Conservation (phyloP, 2,113 vertebrate species). For the Athene noctua region DNA sequence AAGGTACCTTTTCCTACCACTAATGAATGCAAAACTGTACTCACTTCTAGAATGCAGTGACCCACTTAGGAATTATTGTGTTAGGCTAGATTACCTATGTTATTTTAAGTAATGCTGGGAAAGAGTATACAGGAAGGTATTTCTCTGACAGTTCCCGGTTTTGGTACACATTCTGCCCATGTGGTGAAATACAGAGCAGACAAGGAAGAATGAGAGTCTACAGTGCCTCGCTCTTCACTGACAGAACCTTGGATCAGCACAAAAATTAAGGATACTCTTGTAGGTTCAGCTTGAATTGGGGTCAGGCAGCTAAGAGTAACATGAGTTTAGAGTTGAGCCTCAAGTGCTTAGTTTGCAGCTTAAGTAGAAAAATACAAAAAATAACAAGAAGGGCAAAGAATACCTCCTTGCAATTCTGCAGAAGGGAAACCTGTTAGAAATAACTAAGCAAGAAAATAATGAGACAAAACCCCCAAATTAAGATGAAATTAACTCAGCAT, state of each 20-base stretch:
- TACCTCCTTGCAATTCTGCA: neutral
- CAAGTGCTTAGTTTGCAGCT: neutral
- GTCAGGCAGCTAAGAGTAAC: neutral
- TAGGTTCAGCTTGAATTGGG: neutral
- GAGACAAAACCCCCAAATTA: neutral
- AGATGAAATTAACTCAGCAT: neutral
- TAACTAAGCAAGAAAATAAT: neutral
- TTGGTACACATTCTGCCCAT: neutral
- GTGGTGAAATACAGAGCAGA: neutral
- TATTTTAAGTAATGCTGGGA: neutral
- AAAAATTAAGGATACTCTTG: neutral
- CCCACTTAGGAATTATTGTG: neutral
- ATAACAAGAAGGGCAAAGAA: neutral
- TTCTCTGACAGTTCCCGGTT: neutral
- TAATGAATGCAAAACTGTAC: neutral
- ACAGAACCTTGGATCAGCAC: neutral
- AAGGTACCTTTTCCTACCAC: neutral
- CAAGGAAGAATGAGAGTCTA: neutral
- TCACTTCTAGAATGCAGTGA: fast-evolving
- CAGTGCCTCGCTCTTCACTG: neutral
- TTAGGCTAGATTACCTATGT: neutral
- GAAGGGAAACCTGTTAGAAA: neutral
- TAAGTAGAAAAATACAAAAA: neutral
- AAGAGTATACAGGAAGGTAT: neutral
- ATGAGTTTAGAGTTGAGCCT: neutral